Percentiles rank a stretch among this genome's conserved stretches.
Evolutionary conservation across 2,113 vertebrate genomes (phyloP).

Genomic region (Microcebus griseorufus): DNA sequence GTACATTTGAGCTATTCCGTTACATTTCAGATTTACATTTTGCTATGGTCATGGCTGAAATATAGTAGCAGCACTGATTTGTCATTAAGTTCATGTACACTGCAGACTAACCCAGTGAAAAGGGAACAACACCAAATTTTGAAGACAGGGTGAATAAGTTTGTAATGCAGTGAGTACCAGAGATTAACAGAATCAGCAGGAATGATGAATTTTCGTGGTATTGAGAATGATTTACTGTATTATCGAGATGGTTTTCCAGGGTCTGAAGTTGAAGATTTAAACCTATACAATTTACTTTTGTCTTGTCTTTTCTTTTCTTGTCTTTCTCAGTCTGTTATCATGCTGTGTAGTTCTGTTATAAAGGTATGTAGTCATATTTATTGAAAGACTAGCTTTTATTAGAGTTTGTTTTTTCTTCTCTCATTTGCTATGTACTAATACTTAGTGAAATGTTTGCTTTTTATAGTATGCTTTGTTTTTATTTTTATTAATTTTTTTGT

Average conservation of each 20-base stretch:
- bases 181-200: not conserved
- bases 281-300: not conserved
- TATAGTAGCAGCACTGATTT: not conserved
- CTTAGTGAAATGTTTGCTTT: slow-evolving; percentile 39
- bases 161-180: not conserved
- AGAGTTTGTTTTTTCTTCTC: not conserved
- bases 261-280: slow-evolving; percentile 13
- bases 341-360: not conserved
- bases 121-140: not conserved
- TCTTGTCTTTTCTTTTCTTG: not conserved
- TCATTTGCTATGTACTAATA: slow-evolving; percentile 12
- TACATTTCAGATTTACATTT: not conserved
- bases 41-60: not conserved
- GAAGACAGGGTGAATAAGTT: not conserved
- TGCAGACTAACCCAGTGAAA: not conserved
- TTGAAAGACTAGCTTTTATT: slow-evolving; percentile 7
- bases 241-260: not conserved
- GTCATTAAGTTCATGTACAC: not conserved
- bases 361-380: not conserved
- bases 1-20: not conserved
- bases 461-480: not conserved
- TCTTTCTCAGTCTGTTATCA: not conserved
- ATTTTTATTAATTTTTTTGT: slow-evolving; percentile 21
- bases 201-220: slow-evolving; percentile 9
- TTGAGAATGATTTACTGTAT: not conserved